Evolutionary conservation across 2,797 vertebrate species (phyloP).

Genomic region (Denticeps clupeoides): DNA sequence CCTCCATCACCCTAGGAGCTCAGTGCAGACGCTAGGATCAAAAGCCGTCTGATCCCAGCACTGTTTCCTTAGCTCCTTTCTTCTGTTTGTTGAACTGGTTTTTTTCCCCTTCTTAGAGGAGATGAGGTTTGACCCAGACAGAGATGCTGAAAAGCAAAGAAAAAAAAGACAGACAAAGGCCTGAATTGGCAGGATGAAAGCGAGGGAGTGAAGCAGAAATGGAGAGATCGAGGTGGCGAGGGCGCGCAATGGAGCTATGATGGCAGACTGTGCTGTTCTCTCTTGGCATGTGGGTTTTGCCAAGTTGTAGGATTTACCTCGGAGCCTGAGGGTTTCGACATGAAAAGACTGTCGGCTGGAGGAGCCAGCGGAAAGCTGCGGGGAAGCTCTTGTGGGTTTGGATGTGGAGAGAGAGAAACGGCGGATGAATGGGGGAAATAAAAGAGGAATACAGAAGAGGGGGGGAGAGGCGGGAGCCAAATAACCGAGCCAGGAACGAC

Average conservation of each 20-base stretch:
- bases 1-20: too few relatives aligned
- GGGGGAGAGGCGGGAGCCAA: conserved; percentile 23
- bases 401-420: conserved; percentile 8
- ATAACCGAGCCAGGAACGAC: conserved; percentile 23
- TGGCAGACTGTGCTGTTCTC: conserved; percentile 46
- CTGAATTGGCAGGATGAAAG: background rate
- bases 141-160: conserved; percentile 16
- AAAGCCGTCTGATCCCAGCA: too few relatives aligned
- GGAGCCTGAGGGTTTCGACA: conserved; percentile 55
- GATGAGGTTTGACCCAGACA: conserved; percentile 12
- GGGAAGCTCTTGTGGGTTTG: conserved; percentile 12
- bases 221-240: conserved; percentile 23
- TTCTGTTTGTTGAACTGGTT: too few relatives aligned
- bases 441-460: conserved; percentile 29
- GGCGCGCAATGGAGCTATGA: conserved; percentile 44
- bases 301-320: conserved; percentile 75
- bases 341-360: conserved; percentile 59
- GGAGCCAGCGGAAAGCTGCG: conserved; percentile 21
- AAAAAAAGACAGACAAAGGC: conserved; percentile 23
- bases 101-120: conserved; percentile 20
- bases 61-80: too few relatives aligned
- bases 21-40: too few relatives aligned
- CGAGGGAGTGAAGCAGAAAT: background rate
- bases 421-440: conserved; percentile 33
- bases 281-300: conserved; percentile 53